These are phyloP conservation scores for Leiothrix lutea DNA, from an alignment of 2,113 vertebrate species.

Conservation along the genomic window DNA sequence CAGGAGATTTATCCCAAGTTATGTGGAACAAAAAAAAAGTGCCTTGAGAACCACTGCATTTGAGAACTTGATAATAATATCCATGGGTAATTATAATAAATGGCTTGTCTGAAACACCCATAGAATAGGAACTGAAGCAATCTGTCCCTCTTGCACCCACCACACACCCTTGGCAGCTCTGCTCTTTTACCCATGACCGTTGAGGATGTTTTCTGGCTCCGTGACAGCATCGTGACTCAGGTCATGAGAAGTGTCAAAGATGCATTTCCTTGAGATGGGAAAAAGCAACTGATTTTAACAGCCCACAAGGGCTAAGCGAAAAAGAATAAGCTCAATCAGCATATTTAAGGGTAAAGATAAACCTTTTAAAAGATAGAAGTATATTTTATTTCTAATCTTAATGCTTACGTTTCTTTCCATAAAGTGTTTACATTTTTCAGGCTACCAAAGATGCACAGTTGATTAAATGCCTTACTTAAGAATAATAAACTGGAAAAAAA, in stretches of 20 bases:
- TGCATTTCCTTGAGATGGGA: slow-evolving; percentile 84
- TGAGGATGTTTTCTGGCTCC: slow-evolving; percentile 77
- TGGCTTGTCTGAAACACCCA: slow-evolving; percentile 53
- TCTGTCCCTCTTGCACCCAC: slow-evolving; percentile 22
- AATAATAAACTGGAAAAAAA: slow-evolving; percentile 17
- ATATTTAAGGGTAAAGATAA: slow-evolving; percentile 68
- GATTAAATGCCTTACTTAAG: slow-evolving; percentile 52
- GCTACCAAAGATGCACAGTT: slow-evolving; percentile 40
- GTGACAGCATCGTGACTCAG: slow-evolving; percentile 77
- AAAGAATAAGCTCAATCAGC: slow-evolving; percentile 66
- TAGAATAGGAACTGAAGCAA: slow-evolving; percentile 13
- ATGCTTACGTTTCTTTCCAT: slow-evolving; percentile 34
- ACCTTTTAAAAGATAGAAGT: slow-evolving; percentile 51
- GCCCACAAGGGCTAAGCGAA: slow-evolving; percentile 59
- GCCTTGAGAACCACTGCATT: slow-evolving; percentile 22
- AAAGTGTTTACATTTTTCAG: slow-evolving; percentile 46
- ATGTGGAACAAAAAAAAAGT: background rate
- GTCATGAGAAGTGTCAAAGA: slow-evolving; percentile 92
- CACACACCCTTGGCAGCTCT: slow-evolving; percentile 42
- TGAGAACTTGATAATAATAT: slow-evolving; percentile 58
- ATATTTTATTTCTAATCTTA: slow-evolving; percentile 58
- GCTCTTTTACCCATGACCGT: slow-evolving; percentile 70
- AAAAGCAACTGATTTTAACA: slow-evolving; percentile 77
- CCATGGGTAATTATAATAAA: slow-evolving; percentile 58
- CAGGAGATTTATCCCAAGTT: background rate